Percentiles rank a stretch among this genome's conserved stretches.
These are phyloP conservation scores for Glaucopsyche alexis DNA, from an alignment of 2,888 invertebrate species.

Conservation along the genomic window DNA sequence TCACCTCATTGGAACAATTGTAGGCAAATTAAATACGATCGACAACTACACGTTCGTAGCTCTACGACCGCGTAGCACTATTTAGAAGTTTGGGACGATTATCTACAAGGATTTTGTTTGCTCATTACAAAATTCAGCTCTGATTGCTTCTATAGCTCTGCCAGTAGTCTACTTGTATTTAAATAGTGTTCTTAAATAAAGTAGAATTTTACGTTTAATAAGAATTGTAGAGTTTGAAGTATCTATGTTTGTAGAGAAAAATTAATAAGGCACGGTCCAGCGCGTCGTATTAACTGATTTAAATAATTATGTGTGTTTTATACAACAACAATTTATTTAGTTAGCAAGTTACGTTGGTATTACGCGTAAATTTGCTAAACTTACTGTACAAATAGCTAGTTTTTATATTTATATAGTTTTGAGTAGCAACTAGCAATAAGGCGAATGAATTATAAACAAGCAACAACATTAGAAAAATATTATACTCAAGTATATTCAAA, in stretches of 20 bases:
- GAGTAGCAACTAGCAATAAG: neutral
- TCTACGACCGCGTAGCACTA: conserved; percentile 8
- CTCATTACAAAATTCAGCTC: neutral
- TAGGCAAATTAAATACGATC: neutral
- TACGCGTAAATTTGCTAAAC: neutral
- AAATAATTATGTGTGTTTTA: conserved; percentile 27
- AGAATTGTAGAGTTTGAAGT: neutral
- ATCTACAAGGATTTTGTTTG: neutral
- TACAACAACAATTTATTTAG: conserved; percentile 6
- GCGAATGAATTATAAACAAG: neutral
- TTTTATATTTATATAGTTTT: neutral
- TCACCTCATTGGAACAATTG: neutral
- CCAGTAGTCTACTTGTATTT: neutral
- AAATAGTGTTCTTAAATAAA: neutral
- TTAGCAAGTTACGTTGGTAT: conserved; percentile 8
- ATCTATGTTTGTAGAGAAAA: neutral
- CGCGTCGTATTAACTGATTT: neutral
- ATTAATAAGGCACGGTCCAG: conserved; percentile 14
- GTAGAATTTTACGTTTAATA: neutral
- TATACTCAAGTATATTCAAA: too few species aligned
- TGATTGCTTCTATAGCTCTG: neutral
- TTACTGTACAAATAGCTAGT: conserved; percentile 1
- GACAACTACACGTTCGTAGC: neutral
- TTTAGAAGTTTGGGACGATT: neutral
- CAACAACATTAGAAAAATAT: neutral